Evolutionary conservation across 2,113 vertebrate genomes (phyloP), one percentile per base, ranked within the genome.

Genomic region (Acrocephalus arundinaceus): DNA sequence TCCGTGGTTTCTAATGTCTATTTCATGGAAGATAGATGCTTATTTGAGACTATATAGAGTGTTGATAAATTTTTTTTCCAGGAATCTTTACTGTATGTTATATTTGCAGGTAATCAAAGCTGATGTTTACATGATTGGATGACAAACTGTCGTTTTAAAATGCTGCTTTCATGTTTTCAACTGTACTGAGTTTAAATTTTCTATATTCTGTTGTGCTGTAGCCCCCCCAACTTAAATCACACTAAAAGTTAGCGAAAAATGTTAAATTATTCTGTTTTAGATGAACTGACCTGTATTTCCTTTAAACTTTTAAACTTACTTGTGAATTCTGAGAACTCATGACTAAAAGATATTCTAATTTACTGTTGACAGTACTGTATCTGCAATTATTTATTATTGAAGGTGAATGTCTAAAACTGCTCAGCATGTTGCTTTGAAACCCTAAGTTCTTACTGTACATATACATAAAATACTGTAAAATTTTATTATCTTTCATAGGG

Each of bases 401-500:
- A 63, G 27, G 5, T 28, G 20, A 88, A 71, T 10, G 13, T 88
- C 33, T 86, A 35, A 54, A 41, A 31, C 59, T 84, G 11, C 37
- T 90, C 24, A 77, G 28, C n/a, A 7, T 41, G 19, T 71, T 79
- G 35, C 17, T 82, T 91, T 85, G 61, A 84, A 77, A 78, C 46
- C 0, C 35, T 17, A 39, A 48, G 30, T 43, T 84, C 2, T 46
- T 66, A 58, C 15, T 68, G 37, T 57, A 20, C 6, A 4, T 59
- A 58, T 68, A 30, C 5, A 10, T 90, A 54, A 90, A 95, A 82
- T 62, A 35, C 33, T 55, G 31, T 30, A 85, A 91, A 71, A 71
- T 91, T 81, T 91, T 17, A 7, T 93, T 93, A 14, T 95, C 28
- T 92, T 94, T 83, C 52, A n/a, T 80, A 99, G 99, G 97, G 78